Evolutionary conservation across 2,888 invertebrate genomes (phyloP), one percentile per base, ranked within the genome.

Genomic region (Nomada fabriciana): DNA sequence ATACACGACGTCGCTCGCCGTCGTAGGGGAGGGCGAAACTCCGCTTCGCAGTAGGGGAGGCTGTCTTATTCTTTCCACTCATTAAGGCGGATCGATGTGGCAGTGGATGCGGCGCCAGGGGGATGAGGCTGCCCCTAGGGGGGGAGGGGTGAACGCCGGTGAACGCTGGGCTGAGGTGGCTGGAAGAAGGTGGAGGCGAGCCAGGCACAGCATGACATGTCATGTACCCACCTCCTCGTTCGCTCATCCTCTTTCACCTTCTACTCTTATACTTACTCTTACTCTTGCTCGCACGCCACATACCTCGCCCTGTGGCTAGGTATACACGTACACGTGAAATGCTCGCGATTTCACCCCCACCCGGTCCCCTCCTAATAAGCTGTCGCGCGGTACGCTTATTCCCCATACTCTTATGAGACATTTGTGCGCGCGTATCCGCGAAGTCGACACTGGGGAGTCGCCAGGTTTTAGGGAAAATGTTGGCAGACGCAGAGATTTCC

Each of bases 51-150:
- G 89, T 83, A 88, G 90, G 90, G 90, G 89, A 89, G 90, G 92
- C 92, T 93, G 93, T 93, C 93, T 93, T 93, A 93, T 94, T 94
- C 93, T 93, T 94, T 93, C 92, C 93, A 93, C 93, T 93, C 93
- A 93, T 94, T 93, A 94, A 94, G 93, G 93, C 92, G 93, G 94
- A 93, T 93, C 94, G 94, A 94, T 94, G 93, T 92, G 92, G 90
- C 93, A 89, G 92, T 91, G 89, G 91, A 91, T 92, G 92, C 91
- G 89, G 86, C 87, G 84, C 80, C 86, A 76, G 80, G 84, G 87
- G 78, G 80, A 76, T 80, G 88, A 81, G 82, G 77, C 75, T 76
- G 80, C 65, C 77, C 80, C 74, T 47, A 75, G 57, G 63, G 74
- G 72, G 42, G 60, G 64, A 57, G 72, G 83, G 79, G 80, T 61